Percentiles rank a stretch among this genome's conserved stretches.
Conservation (phyloP, 2,113 vertebrate species). For the Lynx canadensis region DNA sequence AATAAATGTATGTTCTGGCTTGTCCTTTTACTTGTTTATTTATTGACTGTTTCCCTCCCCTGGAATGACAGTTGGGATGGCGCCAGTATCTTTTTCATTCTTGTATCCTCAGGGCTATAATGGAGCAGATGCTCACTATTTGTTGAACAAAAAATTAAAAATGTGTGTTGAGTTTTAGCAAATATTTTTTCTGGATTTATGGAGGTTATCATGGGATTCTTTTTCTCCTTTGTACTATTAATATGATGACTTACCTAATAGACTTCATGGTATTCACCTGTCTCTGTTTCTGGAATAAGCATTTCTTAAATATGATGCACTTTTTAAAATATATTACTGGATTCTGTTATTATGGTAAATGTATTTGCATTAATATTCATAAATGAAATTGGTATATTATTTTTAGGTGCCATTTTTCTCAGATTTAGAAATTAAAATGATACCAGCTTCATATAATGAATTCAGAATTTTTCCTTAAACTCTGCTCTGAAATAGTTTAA, state of each 20-base stretch:
- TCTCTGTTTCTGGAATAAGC: conserved; percentile 13
- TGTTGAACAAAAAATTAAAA: conserved; percentile 65
- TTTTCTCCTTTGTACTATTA: conserved; percentile 20
- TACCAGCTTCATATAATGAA: neutral
- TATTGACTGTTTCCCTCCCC: neutral
- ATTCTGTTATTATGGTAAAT: conserved; percentile 4
- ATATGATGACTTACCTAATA: neutral
- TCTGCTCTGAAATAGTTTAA: conserved; percentile 35
- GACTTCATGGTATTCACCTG: neutral
- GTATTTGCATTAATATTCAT: neutral
- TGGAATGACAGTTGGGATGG: neutral
- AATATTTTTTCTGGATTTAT: conserved; percentile 41
- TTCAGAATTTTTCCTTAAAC: conserved; percentile 40
- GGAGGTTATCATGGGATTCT: neutral
- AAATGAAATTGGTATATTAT: conserved; percentile 16
- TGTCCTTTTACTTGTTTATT: neutral
- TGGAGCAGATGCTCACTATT: conserved; percentile 61
- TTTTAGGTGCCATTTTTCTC: conserved; percentile 8
- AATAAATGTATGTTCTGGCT: neutral
- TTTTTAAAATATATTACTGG: neutral
- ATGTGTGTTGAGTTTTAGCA: conserved; percentile 61
- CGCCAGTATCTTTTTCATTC: neutral
- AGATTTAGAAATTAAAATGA: conserved; percentile 50
- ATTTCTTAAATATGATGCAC: neutral
- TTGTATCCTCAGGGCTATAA: neutral